Base-by-base conservation (phyloP, 2,113 vertebrate species). In the Madoqua kirkii region DNA sequence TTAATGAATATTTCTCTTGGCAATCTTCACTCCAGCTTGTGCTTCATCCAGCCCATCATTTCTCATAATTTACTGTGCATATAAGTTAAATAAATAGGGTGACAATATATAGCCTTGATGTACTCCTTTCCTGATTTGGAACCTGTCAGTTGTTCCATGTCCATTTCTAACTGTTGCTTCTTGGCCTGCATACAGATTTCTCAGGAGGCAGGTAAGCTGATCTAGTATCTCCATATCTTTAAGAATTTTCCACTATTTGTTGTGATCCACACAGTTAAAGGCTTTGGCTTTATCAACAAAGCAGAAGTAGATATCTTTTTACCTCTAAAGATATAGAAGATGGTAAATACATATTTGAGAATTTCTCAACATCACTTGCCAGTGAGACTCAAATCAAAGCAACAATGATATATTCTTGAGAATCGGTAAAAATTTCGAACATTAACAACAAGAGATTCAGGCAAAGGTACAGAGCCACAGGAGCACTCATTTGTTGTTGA, bases 1-100 rank as follows among this genome's bases (percentile, higher is more conserved):
- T 23, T 40, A 71, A 23, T 71, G 19, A 36, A 23, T 23, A 23
- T 71, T 40, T 71, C 19, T 6, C 19, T 11, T 0, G 0, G 5
- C n/a, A 71, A 40, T 71, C 19, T 71, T 71, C n/a, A 71, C 9
- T 71, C 19, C 67, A 40, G 19, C 9, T 71, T 36, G 67, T 71
- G 2, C n/a, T 71, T 71, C n/a, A 40, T 23, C 10, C 67, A 40
- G 67, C n/a, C n/a, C 19, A 71, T 3, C 2, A 6, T 71, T 71
- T 71, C 67, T 71, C n/a, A 71, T 6, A 19, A 36, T 40, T 2
- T 40, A 71, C 19, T 71, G 10, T 71, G 6, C 6, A 78, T 78
- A 45, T 29, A 45, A 78, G 12, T 78, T 29, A 45, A 45, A 29
- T 43, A 45, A 78, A 2, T 25, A 16, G 40, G 0, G 19, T 71